Evolutionary conservation across 2,113 vertebrate species (phyloP).

Genomic region (Eulemur macaco): DNA sequence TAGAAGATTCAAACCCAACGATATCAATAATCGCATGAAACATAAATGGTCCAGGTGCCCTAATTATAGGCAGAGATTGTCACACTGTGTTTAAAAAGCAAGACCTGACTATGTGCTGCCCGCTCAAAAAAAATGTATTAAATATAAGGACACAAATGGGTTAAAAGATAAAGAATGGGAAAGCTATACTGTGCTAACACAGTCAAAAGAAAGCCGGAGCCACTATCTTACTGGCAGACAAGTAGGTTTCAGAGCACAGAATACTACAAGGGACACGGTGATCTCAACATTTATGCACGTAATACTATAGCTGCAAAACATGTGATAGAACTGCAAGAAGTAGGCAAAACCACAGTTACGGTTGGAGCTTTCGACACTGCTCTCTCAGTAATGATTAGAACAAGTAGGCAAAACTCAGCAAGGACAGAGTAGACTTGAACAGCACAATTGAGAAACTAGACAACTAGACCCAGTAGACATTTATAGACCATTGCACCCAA

Average conservation of each 20-base stretch:
- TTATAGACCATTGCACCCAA: background rate
- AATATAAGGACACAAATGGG: background rate
- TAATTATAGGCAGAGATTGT: background rate
- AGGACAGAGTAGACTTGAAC: background rate
- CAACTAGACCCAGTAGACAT: background rate
- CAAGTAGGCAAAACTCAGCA: background rate
- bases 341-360: background rate
- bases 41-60: too few species aligned
- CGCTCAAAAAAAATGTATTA: background rate
- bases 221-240: background rate
- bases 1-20: background rate
- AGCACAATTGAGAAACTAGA: background rate
- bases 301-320: background rate
- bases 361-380: background rate
- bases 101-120: too few species aligned
- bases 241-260: background rate
- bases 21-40: background rate
- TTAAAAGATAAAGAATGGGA: background rate
- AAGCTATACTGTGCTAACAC: too few species aligned
- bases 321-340: background rate
- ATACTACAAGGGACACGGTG: background rate
- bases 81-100: background rate
- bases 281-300: too few species aligned
- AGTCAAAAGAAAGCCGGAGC: background rate
- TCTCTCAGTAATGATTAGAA: background rate